Base-by-base conservation (phyloP, 2,113 vertebrate genomes). In the Cyprinus carpio region DNA sequence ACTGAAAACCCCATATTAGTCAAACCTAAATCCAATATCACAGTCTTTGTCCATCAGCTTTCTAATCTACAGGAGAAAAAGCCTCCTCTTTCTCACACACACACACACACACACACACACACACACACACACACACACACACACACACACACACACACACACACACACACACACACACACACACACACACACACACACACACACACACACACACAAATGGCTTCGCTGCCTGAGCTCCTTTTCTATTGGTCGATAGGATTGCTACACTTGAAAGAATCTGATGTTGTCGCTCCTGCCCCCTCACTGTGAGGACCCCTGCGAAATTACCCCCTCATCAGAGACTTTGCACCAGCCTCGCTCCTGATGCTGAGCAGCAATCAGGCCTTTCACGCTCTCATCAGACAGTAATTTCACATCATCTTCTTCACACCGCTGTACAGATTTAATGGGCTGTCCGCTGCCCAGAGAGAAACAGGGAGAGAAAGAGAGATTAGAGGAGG, bases 321-420 rank as follows among this genome's bases (percentile, higher is more conserved):
- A 92, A 90, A 90, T 88, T 77, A 89, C 77, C 81, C 81, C 60
- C 75, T 86, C 82, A 86, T 88, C 88, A 85, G 84, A 75, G 75
- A 84, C 81, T 88, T 15, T 88, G 72, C 51, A 54, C 69, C 69
- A 56, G 27, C 62, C 43, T 64, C 20, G 51, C 76, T 81, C 75
- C 76, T 77, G 65, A 87, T 74, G 83, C 60, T 0, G 31, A 51
- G 34, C 60, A 83, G 81, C 64, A 83, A 83, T 83, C 81, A 82
- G 64, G 65, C 67, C 65, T 82, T 82, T 82, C 54, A 75, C 31
- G 27, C 56, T 74, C 75, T 83, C 81, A 64, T 72, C 25, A 25
- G 54, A 60, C 75, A 84, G 65, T 84, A 64, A 87, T 89, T 82
- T 87, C 46, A 62, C 25, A 83, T 86, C 81, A 49, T 85, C 76